Base-by-base conservation (phyloP, 2,888 invertebrate species). In the Ophion ventricosus region DNA sequence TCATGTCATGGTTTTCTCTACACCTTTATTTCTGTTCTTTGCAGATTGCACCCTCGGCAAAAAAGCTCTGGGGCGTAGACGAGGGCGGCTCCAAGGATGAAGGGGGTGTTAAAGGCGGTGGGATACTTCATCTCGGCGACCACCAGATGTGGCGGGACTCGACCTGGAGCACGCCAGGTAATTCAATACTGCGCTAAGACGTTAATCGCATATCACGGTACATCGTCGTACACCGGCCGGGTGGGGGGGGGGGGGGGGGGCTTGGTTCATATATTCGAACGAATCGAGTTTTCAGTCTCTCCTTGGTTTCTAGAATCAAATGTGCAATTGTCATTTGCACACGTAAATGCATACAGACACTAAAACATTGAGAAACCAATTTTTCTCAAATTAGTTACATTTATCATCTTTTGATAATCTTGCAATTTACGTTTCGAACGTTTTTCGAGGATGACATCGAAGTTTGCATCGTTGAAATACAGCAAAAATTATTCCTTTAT, bases 41-140 rank as follows among this genome's bases (percentile, higher is more conserved):
- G 80, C 95, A 98, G 98, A 98, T 98, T 95, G 97, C 98, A 94
- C 97, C 98, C 93, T 97, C 98, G 94, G 97, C 98, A 94, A 98
- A 98, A 94, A 98, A 98, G 94, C 94, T 98, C 94, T 98, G 98
- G 98, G 96, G 96, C 91, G 94, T 96, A 87, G 95, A 95, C 92
- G 95, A 95, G 90, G 93, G 93, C 86, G 93, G 93, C 88, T 93
- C 93, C 90, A 93, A 93, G 90, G 93, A 93, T 92, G 97, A 96
- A 94, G 97, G 96, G 93, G 96, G 96, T 87, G 95, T 95, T 85
- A 95, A 95, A 88, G 95, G 95, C 86, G 96, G 96, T 93, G 96
- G 96, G 93, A 97, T 98, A 93, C 96, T 97, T 88, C 95, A 93
- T 95, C 96, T 95, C 94, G 96, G 94, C 95, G 97, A 95, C 95